Conservation (phyloP, 2,113 vertebrate genomes). For the Colaptes auratus region DNA sequence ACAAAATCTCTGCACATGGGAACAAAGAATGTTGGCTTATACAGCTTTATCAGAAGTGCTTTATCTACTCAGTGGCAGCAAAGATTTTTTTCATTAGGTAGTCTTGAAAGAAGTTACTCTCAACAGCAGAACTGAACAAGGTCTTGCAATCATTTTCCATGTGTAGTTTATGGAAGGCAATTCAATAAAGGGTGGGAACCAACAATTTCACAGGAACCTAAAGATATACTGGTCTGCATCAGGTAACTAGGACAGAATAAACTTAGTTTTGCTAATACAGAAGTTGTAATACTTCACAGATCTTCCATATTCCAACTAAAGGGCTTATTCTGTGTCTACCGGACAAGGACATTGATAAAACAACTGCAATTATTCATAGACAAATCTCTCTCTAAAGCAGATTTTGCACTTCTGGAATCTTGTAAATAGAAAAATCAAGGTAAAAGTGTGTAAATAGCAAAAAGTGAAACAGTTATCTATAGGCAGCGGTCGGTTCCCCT, state of each 20-base stretch:
- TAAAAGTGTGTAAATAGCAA: neutral
- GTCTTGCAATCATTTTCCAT: neutral
- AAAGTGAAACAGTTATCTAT: neutral
- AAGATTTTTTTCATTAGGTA: neutral
- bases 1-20: neutral
- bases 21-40: neutral
- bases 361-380: neutral
- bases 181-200: neutral
- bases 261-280: neutral
- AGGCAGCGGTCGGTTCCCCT: neutral
- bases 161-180: neutral
- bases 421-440: neutral
- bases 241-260: neutral
- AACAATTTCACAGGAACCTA: neutral
- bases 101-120: neutral
- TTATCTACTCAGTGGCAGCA: neutral
- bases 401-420: neutral
- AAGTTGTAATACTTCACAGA: neutral
- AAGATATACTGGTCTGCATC: neutral
- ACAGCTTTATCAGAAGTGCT: neutral
- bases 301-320: neutral
- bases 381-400: neutral
- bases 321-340: neutral
- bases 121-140: neutral
- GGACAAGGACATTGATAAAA: neutral